Conservation (phyloP, 2,113 vertebrate genomes). For the Guaruba guarouba region DNA sequence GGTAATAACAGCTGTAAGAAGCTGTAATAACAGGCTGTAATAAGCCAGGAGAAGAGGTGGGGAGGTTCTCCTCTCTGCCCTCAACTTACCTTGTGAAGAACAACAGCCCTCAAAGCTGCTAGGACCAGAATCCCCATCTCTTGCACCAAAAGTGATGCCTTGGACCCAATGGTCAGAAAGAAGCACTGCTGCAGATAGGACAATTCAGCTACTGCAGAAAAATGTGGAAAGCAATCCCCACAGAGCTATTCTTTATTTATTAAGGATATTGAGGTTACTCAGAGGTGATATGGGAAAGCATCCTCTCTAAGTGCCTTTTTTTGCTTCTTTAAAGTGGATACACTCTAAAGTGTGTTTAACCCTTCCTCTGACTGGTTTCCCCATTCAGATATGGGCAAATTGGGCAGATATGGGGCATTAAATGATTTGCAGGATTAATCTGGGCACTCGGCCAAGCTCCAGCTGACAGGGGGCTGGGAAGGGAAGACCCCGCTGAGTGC, state of each 20-base stretch:
- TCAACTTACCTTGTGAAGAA: neutral
- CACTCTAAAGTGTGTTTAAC: neutral
- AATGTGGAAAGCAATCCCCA: rapidly evolving
- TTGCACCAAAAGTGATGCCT: neutral
- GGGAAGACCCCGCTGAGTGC: neutral
- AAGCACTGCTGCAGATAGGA: neutral
- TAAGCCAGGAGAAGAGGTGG: neutral
- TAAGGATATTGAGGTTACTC: neutral
- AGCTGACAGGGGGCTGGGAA: neutral
- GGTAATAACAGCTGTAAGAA: neutral
- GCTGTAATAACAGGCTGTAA: neutral
- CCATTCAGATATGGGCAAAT: neutral
- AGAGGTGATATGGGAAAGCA: neutral
- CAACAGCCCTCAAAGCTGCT: neutral
- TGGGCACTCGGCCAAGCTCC: neutral
- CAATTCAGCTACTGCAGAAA: neutral
- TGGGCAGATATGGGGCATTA: neutral
- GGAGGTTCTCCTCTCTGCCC: neutral
- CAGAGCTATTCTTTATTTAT: neutral
- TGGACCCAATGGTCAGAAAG: neutral
- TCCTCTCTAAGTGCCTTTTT: neutral
- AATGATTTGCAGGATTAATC: neutral
- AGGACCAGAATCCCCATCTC: neutral
- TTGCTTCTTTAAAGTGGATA: neutral
- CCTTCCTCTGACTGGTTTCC: neutral